Percentiles rank a stretch among this genome's conserved stretches.
phyloP scores from a whole-genome alignment of 2,797 vertebrate species.

The Acanthurus leucopareius region DNA sequence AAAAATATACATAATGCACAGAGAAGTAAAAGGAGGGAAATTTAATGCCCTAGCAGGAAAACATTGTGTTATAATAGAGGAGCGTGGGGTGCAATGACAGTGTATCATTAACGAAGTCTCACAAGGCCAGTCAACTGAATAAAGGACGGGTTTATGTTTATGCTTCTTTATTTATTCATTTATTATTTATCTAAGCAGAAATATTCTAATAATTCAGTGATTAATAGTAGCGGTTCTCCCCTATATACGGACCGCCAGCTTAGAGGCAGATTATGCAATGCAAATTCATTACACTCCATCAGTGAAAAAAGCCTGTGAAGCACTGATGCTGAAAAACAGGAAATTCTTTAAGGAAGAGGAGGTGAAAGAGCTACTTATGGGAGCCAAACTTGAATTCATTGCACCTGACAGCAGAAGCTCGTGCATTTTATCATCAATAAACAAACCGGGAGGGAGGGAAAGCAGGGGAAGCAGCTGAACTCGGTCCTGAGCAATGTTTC shows the following conservation, averaged over 20 bases:
- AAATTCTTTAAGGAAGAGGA: conserved; percentile 47
- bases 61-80: conserved; percentile 50
- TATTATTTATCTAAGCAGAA: conserved; percentile 48
- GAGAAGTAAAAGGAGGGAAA: conserved; percentile 39
- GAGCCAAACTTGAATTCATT: conserved; percentile 51
- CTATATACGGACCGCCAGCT: conserved; percentile 34
- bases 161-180: conserved; percentile 55
- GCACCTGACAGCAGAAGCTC: conserved; percentile 47
- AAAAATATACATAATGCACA: conserved; percentile 49
- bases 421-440: conserved; percentile 55
- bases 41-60: conserved; percentile 33
- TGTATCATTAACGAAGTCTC: conserved; percentile 57
- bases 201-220: conserved; percentile 54
- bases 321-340: conserved; percentile 38
- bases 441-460: conserved; percentile 38
- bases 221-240: conserved; percentile 40
- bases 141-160: conserved; percentile 53
- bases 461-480: conserved; percentile 26
- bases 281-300: conserved; percentile 54
- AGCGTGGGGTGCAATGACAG: conserved; percentile 23
- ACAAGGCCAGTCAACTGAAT: conserved; percentile 51
- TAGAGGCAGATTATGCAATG: conserved; percentile 52
- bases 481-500: conserved; percentile 36
- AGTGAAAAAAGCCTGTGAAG: conserved; percentile 32
- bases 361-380: conserved; percentile 49